Conservation (phyloP, 2,888 invertebrate genomes). For the Andrena haemorrhoa region DNA sequence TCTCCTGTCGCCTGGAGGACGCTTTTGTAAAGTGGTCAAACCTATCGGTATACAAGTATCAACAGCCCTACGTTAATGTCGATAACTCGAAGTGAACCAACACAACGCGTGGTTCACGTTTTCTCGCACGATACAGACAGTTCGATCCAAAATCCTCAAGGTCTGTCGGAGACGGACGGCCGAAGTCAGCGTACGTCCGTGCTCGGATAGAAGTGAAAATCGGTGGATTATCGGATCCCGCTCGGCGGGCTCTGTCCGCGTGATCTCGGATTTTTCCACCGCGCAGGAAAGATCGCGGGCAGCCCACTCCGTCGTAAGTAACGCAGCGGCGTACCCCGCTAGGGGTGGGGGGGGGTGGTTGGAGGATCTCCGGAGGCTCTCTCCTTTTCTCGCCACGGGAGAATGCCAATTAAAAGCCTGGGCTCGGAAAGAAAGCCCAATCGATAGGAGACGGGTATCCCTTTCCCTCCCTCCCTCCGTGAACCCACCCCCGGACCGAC, state of each 20-base stretch:
- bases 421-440: slow-evolving; percentile 83
- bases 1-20: too few species aligned
- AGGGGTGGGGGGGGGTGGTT: slow-evolving; percentile 10
- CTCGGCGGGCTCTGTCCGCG: background rate
- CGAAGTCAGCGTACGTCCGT: background rate
- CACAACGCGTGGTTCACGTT: too few species aligned
- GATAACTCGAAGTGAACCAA: too few species aligned
- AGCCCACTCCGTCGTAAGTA: slow-evolving; percentile 54
- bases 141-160: background rate
- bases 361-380: slow-evolving; percentile 67
- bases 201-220: background rate
- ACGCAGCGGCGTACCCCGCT: slow-evolving; percentile 43
- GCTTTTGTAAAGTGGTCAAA: too few species aligned
- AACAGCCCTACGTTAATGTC: too few species aligned
- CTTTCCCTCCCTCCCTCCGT: slow-evolving; percentile 68
- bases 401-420: slow-evolving; percentile 84
- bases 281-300: slow-evolving; percentile 55
- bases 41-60: too few species aligned
- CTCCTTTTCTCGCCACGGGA: slow-evolving; percentile 82
- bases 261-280: slow-evolving; percentile 37
- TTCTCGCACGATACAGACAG: too few species aligned
- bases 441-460: slow-evolving; percentile 81
- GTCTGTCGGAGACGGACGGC: background rate
- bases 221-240: background rate
- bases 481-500: slow-evolving; percentile 71